Evolutionary conservation across 2,797 vertebrate species (phyloP), one percentile per base, ranked within the genome.

Genomic region (Sebastiscus tertius): DNA sequence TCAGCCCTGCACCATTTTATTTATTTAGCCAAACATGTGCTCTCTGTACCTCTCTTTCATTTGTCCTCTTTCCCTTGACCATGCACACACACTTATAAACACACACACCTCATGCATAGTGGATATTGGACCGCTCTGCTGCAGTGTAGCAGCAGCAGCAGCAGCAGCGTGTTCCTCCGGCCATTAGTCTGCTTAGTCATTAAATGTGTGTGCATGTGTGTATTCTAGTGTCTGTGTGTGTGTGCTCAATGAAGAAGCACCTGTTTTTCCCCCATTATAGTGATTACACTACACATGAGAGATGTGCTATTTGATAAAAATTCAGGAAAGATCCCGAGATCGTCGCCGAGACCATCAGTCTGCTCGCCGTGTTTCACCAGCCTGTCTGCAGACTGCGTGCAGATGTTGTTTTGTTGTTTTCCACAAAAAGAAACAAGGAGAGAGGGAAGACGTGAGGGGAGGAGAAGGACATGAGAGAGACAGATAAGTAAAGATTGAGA

Each of bases 401-500:
- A 91, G 69, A 86, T 82, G 61, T 88, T 88, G 83, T 87, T 88
- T 89, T 85, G 75, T 89, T 91, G 78, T 86, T 79, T 84, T 74
- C 46, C 54, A 81, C 75, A 83, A 81, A 83, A 84, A 86, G 65
- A 86, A 62, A 72, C 70, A 74, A 62, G 62, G 24, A 84, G 73
- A 72, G 80, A 64, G 58, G 66, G 55, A 79, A 54, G 63, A 84
- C 2, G 36, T 79, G 70, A 77, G 62, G 49, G 59, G 74, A 82
- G 79, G 80, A 88, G 77, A 90, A 87, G 88, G 86, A 90, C 83
- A 92, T 74, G 80, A 81, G 87, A 83, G 81, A 89, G 80, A 89
- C 67, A 76, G 88, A 92, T 89, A 84, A 90, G 89, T 86, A 79
- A 89, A 88, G 86, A 87, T 59, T 84, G 80, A 88, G 89, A 88